Evolutionary conservation across 2,113 vertebrate species (phyloP), one percentile per base, ranked within the genome.

Genomic region (Mungos mungo): DNA sequence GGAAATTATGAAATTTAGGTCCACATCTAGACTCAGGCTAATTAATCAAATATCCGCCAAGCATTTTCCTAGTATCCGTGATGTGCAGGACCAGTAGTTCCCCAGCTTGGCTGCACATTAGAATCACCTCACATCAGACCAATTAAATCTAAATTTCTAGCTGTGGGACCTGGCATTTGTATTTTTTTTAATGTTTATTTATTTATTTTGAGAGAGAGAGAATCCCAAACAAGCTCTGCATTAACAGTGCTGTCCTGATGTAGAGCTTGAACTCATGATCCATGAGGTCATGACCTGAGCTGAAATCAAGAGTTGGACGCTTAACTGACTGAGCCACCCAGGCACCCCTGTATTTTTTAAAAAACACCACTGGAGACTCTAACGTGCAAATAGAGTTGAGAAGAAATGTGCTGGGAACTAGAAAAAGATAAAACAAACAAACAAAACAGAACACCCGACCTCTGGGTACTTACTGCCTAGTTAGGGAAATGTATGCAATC

Each of bases 161-260:
- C 31, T 0, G 0, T 25, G 60, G 21, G 18, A 65, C 21, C 18
- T 11, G 7, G 41, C 25, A 10, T 83, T 27, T 27, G 15, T 38
- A 11, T 31, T 21, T 92, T 92, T 23, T 60, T 60, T 23, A 60
- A 60, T 23, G 52, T 54, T 54, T 54, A 23, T 41, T 41, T 41
- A 41, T 41, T 41, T 41, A 41, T 41, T 41, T 41, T 38, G 38
- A 57, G 57, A 60, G 21, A 60, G 57, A 60, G 8, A 60, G 7
- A 60, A 60, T 60, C 57, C 57, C 57, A 60, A 23, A 60, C 21
- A 18, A 16, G 15, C 52, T 54, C 52, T 54, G 52, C 52, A 54
- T 18, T 60, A 60, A 60, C 21, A 60, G 57, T 23, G 57, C 57
- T 23, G 57, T 21, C 57, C 57, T 60, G 57, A 60, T 9, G 57